Evolutionary conservation across 1,140 invertebrate genomes (phyloP).

Genomic region (Contarinia nasturtii): DNA sequence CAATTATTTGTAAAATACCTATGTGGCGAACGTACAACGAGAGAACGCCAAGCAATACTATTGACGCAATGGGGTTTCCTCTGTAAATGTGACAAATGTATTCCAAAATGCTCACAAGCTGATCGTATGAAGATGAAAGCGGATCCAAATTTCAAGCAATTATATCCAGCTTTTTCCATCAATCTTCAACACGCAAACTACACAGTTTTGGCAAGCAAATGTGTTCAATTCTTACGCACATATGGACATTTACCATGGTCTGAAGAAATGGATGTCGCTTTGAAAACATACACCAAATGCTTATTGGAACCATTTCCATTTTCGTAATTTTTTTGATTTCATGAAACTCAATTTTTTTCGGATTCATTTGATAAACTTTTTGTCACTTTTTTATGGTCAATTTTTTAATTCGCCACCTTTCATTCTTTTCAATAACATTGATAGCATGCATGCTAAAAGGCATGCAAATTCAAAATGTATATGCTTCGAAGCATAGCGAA

Average conservation of each 20-base stretch:
- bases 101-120: not conserved
- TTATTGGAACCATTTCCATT: not conserved
- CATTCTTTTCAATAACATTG: no score
- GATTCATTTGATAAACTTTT: no score
- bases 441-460: no score
- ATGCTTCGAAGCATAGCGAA: no score
- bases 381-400: no score
- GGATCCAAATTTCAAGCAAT: not conserved
- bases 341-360: no score
- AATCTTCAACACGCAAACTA: not conserved
- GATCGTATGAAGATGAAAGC: not conserved
- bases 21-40: no score
- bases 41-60: not conserved
- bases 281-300: not conserved
- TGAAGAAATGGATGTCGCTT: not conserved
- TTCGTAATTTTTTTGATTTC: no score
- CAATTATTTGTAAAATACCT: no score
- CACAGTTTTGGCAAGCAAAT: not conserved
- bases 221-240: not conserved
- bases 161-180: not conserved
- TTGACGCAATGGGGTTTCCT: not conserved
- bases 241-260: not conserved
- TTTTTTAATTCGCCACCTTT: no score
- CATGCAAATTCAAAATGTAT: no score
- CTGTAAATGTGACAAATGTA: not conserved